These are phyloP conservation scores for Taxidea taxus DNA, from an alignment of 2,113 vertebrate species.

Conservation along the genomic window DNA sequence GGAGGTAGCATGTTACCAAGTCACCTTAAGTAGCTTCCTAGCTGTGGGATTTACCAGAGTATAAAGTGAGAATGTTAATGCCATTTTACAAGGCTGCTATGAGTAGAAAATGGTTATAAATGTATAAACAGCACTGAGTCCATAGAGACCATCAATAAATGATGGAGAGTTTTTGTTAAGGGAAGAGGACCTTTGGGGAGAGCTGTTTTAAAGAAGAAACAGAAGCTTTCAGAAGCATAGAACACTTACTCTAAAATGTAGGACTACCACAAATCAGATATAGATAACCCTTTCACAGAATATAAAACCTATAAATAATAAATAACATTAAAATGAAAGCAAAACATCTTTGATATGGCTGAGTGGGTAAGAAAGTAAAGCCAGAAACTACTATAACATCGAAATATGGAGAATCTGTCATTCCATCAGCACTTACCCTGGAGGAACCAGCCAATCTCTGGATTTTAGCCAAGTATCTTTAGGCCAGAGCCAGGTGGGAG, in stretches of 20 bases:
- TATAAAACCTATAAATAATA: neutral
- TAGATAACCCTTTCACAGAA: neutral
- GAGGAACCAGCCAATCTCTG: neutral
- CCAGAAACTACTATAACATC: neutral
- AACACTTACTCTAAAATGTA: neutral
- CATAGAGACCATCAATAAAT: neutral
- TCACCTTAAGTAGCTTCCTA: neutral
- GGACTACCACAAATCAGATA: neutral
- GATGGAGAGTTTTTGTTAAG: neutral
- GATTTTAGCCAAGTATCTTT: neutral
- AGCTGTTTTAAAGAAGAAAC: neutral
- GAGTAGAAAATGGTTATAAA: neutral
- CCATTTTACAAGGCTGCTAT: neutral
- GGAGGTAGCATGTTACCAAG: neutral
- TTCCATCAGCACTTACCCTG: neutral
- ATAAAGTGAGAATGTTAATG: neutral
- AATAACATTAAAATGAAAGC: neutral
- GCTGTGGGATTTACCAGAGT: neutral
- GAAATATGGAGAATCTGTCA: neutral
- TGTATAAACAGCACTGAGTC: neutral
- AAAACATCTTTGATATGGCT: neutral
- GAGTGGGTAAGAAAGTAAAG: neutral
- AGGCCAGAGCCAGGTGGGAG: neutral
- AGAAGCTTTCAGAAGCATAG: neutral
- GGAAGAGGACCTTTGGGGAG: neutral